Evolutionary conservation across 2,113 vertebrate species (phyloP).

Genomic region (Macaca nemestrina): DNA sequence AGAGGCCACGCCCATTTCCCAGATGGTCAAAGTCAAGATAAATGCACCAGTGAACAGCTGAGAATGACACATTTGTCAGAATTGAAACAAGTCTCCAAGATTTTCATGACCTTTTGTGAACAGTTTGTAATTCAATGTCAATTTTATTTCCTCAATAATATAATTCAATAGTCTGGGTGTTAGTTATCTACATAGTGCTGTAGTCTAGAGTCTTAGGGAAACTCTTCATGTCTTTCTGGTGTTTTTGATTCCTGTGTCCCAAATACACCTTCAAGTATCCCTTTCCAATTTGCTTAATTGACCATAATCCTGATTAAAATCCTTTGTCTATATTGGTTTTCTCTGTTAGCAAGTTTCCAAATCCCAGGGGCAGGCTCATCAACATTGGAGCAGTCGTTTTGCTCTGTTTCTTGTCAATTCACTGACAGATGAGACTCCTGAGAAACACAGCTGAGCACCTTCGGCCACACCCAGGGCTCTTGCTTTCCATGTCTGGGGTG

Average conservation of each 20-base stretch:
- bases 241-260: background rate
- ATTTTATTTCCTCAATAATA: background rate
- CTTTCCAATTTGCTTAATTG: background rate
- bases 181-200: background rate
- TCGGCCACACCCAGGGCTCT: background rate
- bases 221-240: background rate
- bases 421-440: no score
- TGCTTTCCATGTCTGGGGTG: fast-evolving
- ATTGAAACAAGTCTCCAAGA: fast-evolving
- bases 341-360: no score
- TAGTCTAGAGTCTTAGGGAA: background rate
- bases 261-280: background rate
- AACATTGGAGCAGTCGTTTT: no score
- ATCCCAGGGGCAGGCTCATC: background rate
- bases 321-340: background rate
- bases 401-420: background rate
- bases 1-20: background rate
- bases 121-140: background rate
- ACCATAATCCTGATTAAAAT: background rate
- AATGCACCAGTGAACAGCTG: fast-evolving
- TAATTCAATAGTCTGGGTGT: background rate
- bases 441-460: fast-evolving
- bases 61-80: background rate
- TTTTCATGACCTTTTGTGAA: background rate
- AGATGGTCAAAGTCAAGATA: background rate